These are phyloP conservation scores for Alligator sinensis DNA, from an alignment of 2,113 vertebrate species.

Conservation along the genomic window DNA sequence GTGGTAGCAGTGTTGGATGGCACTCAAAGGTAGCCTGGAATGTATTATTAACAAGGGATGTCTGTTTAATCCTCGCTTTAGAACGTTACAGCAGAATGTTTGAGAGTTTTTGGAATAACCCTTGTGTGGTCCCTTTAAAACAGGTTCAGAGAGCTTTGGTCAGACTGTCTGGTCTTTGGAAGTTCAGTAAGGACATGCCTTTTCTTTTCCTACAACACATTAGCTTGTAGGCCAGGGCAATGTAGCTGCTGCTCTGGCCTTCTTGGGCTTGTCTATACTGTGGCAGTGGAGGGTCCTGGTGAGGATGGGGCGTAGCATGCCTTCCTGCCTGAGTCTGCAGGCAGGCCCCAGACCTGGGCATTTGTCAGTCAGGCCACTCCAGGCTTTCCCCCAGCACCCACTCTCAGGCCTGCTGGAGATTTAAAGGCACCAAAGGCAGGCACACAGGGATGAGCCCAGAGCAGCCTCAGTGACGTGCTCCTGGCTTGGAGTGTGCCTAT, in stretches of 20 bases:
- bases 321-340: too few species aligned
- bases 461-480: too few species aligned
- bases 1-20: not conserved
- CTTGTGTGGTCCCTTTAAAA: not conserved
- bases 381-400: not conserved
- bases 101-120: not conserved
- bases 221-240: not conserved
- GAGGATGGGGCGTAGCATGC: too few species aligned
- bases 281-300: too few species aligned
- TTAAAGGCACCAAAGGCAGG: too few species aligned
- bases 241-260: not conserved
- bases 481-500: too few species aligned
- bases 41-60: not conserved
- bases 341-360: too few species aligned
- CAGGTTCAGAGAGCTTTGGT: not conserved
- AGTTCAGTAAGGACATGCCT: not conserved
- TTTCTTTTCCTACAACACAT: not conserved
- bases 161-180: not conserved
- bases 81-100: not conserved
- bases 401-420: too few species aligned
- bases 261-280: not conserved
- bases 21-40: not conserved
- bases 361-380: too few species aligned
- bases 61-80: not conserved
- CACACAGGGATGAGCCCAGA: too few species aligned